Evolutionary conservation across 2,113 vertebrate genomes (phyloP), one percentile per base, ranked within the genome.

Genomic region (Oreochromis tanganicae): DNA sequence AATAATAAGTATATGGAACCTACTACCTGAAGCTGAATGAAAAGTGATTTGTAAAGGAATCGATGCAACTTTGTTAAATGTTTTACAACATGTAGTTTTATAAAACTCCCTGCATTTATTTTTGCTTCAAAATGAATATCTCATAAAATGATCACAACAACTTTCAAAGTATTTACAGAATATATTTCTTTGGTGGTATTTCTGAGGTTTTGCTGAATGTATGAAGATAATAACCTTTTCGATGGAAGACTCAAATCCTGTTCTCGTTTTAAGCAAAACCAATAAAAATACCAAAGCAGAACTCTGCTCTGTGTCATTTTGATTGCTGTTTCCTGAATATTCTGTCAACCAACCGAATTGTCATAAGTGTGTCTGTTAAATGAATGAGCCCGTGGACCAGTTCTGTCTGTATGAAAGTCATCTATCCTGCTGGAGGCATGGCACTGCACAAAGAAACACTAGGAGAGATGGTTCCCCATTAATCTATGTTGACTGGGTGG

Each of bases 401-500:
- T 90, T 82, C 36, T 92, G 92, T 89, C 92, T 91, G 82, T 93
- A 93, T 95, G 94, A 94, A 95, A 95, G 94, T 91, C 96, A 97
- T 97, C 96, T 94, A 96, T 97, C 94, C 88, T 94, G 91, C 91
- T 88, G 89, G 82, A 94, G 90, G 93, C 94, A 91, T 93, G 89
- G 91, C 91, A 90, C 93, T 82, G 94, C 78, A 82, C 93, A 92
- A 93, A 92, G 94, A 91, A 95, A 96, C 95, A 94, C 94, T 89
- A 85, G 91, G 92, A 95, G 94, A 93, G 93, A 95, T 83, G 92
- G 80, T 85, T 89, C 92, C 91, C 94, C 96, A 97, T 97, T 96
- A 97, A 97, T 97, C 96, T 96, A 94, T 90, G 71, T 73, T 96
- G 96, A 96, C 96, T 97, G 94, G 96, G 89, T 94, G 96, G 96